Evolutionary conservation across 1,140 invertebrate species (phyloP).

Genomic region (Sipha flava): DNA sequence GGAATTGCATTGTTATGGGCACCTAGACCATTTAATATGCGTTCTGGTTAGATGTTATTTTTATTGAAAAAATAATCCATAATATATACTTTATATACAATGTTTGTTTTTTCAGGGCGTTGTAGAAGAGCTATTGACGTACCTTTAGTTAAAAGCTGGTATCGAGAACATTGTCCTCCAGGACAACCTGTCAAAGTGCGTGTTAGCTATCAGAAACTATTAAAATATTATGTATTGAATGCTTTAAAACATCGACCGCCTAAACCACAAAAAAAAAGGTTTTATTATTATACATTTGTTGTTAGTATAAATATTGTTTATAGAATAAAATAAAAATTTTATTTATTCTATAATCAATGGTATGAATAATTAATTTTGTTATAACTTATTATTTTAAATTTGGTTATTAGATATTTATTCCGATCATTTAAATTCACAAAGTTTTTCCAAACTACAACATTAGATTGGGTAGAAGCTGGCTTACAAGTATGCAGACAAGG

Average conservation of each 20-base stretch:
- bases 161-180: slow-evolving; percentile 93
- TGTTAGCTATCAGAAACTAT: slow-evolving; percentile 96
- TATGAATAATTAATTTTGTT: no score
- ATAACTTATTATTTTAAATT: slow-evolving; percentile 3
- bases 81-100: neutral
- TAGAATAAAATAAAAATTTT: no score
- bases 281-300: neutral
- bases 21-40: slow-evolving; percentile 91
- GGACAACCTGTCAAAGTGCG: slow-evolving; percentile 98
- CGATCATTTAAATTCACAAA: slow-evolving; percentile 99
- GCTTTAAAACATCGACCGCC: slow-evolving; percentile 93
- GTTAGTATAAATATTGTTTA: no score
- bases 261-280: slow-evolving; percentile 97
- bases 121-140: slow-evolving; percentile 88
- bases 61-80: slow-evolving; percentile 13
- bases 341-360: no score
- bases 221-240: slow-evolving; percentile 98
- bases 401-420: slow-evolving; percentile 68
- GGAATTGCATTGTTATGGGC: slow-evolving; percentile 98
- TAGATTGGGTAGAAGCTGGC: slow-evolving; percentile 99
- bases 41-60: slow-evolving; percentile 57
- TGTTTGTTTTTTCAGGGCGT: slow-evolving; percentile 49
- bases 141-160: slow-evolving; percentile 96
- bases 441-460: slow-evolving; percentile 98
- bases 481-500: slow-evolving; percentile 97